Evolutionary conservation across 92 coral and sea anemone species (phyloP).

Genomic region (Hydrozoanthus gracilis): DNA sequence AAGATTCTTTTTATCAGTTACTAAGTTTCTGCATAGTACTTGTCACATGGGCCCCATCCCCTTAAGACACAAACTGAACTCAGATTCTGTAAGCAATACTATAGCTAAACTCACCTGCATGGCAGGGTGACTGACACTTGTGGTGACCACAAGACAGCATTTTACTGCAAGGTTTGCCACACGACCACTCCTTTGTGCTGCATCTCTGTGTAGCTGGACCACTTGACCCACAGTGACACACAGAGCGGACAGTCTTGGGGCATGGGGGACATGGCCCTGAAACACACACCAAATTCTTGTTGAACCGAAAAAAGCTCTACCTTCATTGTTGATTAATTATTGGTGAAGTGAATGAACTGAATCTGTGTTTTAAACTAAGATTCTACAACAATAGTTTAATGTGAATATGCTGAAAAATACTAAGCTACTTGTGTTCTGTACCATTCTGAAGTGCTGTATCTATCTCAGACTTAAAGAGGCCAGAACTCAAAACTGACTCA

Average conservation of each 20-base stretch:
- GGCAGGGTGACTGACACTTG: conserved; percentile 82
- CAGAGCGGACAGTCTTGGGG: conserved; percentile 86
- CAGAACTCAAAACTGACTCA: no score
- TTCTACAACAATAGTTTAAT: no score
- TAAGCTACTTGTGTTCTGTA: no score
- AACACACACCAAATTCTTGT: neutral
- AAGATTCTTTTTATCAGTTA: no score
- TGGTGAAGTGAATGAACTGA: no score
- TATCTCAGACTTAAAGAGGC: no score
- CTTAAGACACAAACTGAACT: neutral
- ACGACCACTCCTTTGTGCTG: conserved; percentile 95
- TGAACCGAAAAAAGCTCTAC: neutral
- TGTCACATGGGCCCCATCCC: no score
- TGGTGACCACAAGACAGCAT: conserved; percentile 88
- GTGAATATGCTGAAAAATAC: no score
- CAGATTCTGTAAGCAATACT: neutral
- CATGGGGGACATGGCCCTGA: conserved; percentile 99
- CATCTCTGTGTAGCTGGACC: conserved; percentile 86
- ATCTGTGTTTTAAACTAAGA: no score
- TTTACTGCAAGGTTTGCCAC: conserved; percentile 92
- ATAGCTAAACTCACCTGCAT: conserved; percentile 66
- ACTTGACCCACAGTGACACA: conserved; percentile 89
- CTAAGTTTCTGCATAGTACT: no score
- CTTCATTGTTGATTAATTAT: neutral
- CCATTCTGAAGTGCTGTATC: no score